phyloP scores from a whole-genome alignment of 2,797 vertebrate genomes.

The Macrochelys suwanniensis region DNA sequence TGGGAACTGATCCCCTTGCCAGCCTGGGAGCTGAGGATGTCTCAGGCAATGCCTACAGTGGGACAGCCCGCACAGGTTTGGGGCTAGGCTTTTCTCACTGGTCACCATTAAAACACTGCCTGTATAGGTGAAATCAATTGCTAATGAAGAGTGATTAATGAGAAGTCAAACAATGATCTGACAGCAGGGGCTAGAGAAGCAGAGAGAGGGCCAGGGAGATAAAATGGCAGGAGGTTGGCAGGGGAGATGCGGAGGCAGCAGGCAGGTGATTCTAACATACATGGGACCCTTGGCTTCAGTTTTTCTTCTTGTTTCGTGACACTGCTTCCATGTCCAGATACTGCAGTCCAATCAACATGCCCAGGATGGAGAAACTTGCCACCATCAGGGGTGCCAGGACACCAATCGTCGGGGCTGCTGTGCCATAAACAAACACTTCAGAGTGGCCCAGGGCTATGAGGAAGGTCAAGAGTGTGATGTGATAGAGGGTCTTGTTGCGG shows the following conservation, averaged over 20 bases:
- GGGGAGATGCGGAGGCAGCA: neutral
- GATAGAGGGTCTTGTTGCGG: slow-evolving; percentile 83
- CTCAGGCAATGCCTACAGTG: neutral
- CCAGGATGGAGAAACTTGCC: slow-evolving; percentile 93
- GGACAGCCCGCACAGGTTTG: neutral
- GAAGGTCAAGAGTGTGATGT: slow-evolving; percentile 96
- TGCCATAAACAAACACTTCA: slow-evolving; percentile 93
- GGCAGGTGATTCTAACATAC: neutral
- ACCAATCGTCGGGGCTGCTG: slow-evolving; percentile 92
- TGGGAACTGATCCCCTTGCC: neutral
- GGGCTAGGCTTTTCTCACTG: slow-evolving; percentile 2
- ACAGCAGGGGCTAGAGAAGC: neutral
- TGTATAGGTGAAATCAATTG: slow-evolving; percentile 18
- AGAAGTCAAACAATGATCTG: neutral
- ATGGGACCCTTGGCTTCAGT: slow-evolving; percentile 79
- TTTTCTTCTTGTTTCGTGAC: slow-evolving; percentile 92
- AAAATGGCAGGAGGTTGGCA: neutral
- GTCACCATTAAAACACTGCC: slow-evolving; percentile 9
- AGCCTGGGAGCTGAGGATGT: neutral
- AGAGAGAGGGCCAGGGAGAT: neutral
- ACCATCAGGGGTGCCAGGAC: slow-evolving; percentile 96
- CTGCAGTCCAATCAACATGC: slow-evolving; percentile 93
- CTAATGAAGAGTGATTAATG: slow-evolving; percentile 22
- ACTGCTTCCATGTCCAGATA: slow-evolving; percentile 86
- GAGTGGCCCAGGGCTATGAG: slow-evolving; percentile 93